Evolutionary conservation across 2,888 invertebrate genomes (phyloP), one percentile per base, ranked within the genome.

Genomic region (Andrena trimmerana): DNA sequence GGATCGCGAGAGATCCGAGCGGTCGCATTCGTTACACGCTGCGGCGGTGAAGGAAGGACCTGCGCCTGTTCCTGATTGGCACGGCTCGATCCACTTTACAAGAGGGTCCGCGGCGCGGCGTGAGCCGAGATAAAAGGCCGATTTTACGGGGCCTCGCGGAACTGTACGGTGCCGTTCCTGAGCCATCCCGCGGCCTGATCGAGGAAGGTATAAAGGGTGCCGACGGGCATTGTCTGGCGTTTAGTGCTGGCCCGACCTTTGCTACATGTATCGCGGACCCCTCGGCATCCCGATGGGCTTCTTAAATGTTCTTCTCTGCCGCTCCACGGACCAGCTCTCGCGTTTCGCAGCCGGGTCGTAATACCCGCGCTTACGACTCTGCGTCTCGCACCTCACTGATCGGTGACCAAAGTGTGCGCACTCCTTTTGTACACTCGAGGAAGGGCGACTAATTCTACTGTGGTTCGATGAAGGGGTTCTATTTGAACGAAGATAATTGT

Each of bases 221-320:
- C 90, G 90, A 90, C 90, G 85, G 85, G 88, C 88, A 90, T 90
- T 90, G 90, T 90, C 88, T 90, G 90, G 89, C 90, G 88, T 90
- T 90, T 90, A 90, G 90, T 90, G 87, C 88, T 87, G 86, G 84
- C 86, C 89, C 90, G 89, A 90, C 90, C 89, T 90, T 89, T 89
- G 86, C 87, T 86, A 85, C 90, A 83, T 84, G 89, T 89, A 90
- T 90, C 87, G 80, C 68, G 85, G 82, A 78, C 83, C 80, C 81
- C 80, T 87, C 84, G 84, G 87, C 81, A 88, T 88, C 87, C 87
- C 87, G 83, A 88, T 87, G 84, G 83, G 85, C 83, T 86, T 85
- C 87, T 87, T 87, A 87, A 85, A 87, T 83, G 85, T 78, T 77
- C 75, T 65, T 59, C 82, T 50, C 72, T 57, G 33, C 65, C 33